phyloP scores from a whole-genome alignment of 2,888 invertebrate genomes.

The Formica aserva region DNA sequence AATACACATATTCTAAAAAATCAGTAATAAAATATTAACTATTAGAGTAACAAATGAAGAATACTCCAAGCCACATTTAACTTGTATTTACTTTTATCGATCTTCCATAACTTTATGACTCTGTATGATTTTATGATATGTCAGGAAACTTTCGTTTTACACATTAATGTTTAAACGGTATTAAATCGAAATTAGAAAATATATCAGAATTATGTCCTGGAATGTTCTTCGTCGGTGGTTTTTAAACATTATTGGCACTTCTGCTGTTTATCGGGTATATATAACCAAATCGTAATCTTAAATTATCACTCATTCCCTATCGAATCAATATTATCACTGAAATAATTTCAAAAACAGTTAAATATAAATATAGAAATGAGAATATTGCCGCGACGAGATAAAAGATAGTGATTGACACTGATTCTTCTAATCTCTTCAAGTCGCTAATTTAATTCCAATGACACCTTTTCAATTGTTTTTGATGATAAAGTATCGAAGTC shows the following conservation, averaged over 20 bases:
- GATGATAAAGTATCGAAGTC: not conserved
- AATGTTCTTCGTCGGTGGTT: conserved; percentile 10
- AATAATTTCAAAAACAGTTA: conserved; percentile 1
- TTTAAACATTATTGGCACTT: not conserved
- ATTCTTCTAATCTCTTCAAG: not conserved
- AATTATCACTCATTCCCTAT: not conserved
- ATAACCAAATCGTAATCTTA: not conserved
- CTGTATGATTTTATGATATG: not conserved
- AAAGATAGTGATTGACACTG: conserved; percentile 3
- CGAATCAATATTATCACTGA: not conserved
- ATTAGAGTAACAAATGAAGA: conserved; percentile 10
- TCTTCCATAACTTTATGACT: not conserved
- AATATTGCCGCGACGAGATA: conserved; percentile 2
- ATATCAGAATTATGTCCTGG: not conserved
- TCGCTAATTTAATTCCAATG: not conserved
- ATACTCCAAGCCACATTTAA: not conserved
- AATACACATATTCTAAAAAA: conserved; percentile 8
- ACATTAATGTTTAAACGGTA: not conserved
- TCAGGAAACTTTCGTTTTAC: not conserved
- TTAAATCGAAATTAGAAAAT: not conserved
- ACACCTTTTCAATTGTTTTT: not conserved
- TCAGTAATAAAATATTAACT: conserved; percentile 24
- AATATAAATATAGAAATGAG: conserved; percentile 19
- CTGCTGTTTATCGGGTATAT: not conserved
- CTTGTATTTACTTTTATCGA: not conserved